A percentile compares a stretch with the other conserved stretches of the same genome.
Evolutionary conservation across 2,888 invertebrate species (phyloP).

Genomic region (Melanargia galathea): DNA sequence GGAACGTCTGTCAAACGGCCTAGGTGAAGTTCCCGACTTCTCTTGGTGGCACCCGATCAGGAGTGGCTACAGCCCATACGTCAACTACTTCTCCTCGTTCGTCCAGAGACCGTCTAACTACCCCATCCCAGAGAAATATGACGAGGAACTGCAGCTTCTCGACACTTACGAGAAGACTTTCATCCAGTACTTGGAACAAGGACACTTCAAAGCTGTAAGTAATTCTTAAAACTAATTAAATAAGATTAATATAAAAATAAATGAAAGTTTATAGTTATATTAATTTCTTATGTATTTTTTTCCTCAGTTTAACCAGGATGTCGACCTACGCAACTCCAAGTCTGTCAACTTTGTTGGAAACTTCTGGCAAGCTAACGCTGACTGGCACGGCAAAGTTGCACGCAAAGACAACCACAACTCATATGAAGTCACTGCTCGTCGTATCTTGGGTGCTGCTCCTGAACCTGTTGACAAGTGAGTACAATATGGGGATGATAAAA

Average conservation of each 20-base stretch:
- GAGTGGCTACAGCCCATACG: slow-evolving; percentile 55
- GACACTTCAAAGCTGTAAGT: slow-evolving; percentile 84
- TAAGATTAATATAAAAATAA: too few relatives aligned
- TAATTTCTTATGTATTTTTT: slow-evolving; percentile 7
- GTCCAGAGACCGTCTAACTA: slow-evolving; percentile 72
- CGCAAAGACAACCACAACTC: slow-evolving; percentile 73
- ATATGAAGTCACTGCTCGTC: slow-evolving; percentile 81
- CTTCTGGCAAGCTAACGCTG: slow-evolving; percentile 79
- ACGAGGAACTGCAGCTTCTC: slow-evolving; percentile 79
- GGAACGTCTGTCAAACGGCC: slow-evolving; percentile 85
- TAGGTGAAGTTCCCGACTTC: slow-evolving; percentile 83
- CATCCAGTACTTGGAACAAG: slow-evolving; percentile 76
- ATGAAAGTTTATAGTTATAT: too few relatives aligned
- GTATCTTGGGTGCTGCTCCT: slow-evolving; percentile 55
- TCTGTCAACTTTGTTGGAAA: slow-evolving; percentile 44
- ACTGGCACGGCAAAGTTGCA: slow-evolving; percentile 62
- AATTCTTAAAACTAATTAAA: too few relatives aligned
- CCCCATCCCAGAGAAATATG: slow-evolving; percentile 78
- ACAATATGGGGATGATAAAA: slow-evolving; percentile 46
- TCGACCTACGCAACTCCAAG: slow-evolving; percentile 43
- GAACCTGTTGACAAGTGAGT: slow-evolving; percentile 44
- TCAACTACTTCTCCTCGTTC: slow-evolving; percentile 49
- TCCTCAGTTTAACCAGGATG: slow-evolving; percentile 62
- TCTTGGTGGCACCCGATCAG: slow-evolving; percentile 84
- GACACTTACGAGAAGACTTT: slow-evolving; percentile 81